Percentiles rank a stretch among this genome's conserved stretches.
Evolutionary conservation across 2,797 vertebrate genomes (phyloP).

Genomic region (Harpagifer antarcticus): DNA sequence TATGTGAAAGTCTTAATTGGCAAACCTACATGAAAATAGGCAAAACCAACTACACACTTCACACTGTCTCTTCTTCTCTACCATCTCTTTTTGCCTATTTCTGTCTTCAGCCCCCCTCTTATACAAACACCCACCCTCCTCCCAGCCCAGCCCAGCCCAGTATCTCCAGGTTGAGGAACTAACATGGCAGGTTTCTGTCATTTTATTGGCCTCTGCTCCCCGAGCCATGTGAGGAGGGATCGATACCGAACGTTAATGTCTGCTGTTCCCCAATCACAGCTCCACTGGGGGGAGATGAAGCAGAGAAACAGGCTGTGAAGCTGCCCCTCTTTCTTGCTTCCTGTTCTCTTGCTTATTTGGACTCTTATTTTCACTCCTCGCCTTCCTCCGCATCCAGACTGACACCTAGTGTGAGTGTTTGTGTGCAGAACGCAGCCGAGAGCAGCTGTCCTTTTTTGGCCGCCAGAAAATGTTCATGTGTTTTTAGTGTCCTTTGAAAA

Average conservation of each 20-base stretch:
- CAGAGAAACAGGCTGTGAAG: conserved; percentile 53
- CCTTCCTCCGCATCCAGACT: conserved; percentile 41
- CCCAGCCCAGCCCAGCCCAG: neutral
- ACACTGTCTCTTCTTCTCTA: neutral
- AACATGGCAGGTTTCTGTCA: conserved; percentile 65
- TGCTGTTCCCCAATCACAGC: conserved; percentile 77
- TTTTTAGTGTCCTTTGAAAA: conserved; percentile 64
- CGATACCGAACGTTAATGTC: conserved; percentile 74
- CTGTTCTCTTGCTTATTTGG: conserved; percentile 22
- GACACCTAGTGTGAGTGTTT: conserved; percentile 52
- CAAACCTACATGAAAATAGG: conserved; percentile 5
- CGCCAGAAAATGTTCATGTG: conserved; percentile 44
- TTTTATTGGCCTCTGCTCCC: conserved; percentile 66
- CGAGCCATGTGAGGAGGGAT: conserved; percentile 67
- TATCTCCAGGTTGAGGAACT: conserved; percentile 50
- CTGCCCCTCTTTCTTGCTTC: conserved; percentile 20
- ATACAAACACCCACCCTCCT: neutral
- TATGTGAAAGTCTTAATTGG: neutral
- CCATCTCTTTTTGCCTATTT: neutral
- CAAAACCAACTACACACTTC: conserved; percentile 4
- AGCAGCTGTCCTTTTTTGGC: conserved; percentile 28
- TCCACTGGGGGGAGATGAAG: conserved; percentile 69
- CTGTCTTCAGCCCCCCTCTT: neutral
- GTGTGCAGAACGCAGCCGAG: conserved; percentile 19
- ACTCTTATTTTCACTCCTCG: conserved; percentile 20